A percentile compares a stretch with the other conserved stretches of the same genome.
Conservation (phyloP, 2,888 invertebrate species). For the Cybosia mesomella region DNA sequence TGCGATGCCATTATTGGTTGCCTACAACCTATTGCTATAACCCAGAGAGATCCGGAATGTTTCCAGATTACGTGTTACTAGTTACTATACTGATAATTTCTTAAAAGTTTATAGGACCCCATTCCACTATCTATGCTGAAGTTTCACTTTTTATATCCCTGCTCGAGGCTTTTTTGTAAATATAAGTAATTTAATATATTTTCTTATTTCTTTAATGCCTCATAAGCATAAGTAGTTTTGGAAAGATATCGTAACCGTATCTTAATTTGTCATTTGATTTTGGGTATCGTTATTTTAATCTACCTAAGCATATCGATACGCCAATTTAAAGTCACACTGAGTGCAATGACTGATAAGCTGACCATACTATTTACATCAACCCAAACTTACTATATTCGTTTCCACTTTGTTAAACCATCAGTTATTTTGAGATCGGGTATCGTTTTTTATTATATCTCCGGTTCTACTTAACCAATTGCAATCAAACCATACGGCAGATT, state of each 20-base stretch:
- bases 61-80: too few species aligned
- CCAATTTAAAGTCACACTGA: constrained; percentile 45
- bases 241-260: not conserved
- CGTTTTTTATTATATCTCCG: too few species aligned
- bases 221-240: not conserved
- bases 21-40: too few species aligned
- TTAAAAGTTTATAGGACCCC: too few species aligned
- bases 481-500: too few species aligned
- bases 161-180: too few species aligned
- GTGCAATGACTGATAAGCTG: constrained; percentile 78
- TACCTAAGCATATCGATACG: not conserved
- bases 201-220: not conserved
- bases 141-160: too few species aligned
- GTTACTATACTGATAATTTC: too few species aligned
- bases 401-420: not conserved
- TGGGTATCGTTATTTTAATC: constrained; percentile 25
- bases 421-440: not conserved
- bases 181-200: not conserved
- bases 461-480: too few species aligned
- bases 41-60: too few species aligned
- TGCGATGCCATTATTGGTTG: too few species aligned
- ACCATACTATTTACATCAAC: constrained; percentile 21
- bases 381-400: constrained; percentile 25
- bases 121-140: too few species aligned
- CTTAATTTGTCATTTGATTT: not conserved